A percentile compares a stretch with the other conserved stretches of the same genome.
phyloP scores from a whole-genome alignment of 2,888 invertebrate species.

The Eristalis intricaria region DNA sequence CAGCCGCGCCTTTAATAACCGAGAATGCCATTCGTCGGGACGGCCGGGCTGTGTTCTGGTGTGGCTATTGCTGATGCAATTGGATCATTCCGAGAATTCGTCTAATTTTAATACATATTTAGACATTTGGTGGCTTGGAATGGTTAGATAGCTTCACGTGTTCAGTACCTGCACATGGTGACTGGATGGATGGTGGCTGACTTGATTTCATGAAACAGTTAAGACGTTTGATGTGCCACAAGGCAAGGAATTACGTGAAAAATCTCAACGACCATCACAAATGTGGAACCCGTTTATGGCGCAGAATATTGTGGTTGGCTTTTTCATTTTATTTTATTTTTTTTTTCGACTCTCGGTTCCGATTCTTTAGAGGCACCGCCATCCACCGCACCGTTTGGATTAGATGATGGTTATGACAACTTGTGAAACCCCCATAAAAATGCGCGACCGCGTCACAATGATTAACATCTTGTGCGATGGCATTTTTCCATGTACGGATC shows the following conservation, averaged over 20 bases:
- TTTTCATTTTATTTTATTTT: not conserved
- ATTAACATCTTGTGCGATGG: conserved; percentile 64
- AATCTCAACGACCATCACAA: conserved; percentile 64
- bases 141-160: conserved; percentile 33
- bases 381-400: not conserved
- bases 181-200: conserved; percentile 21
- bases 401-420: conserved; percentile 63
- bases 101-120: conserved; percentile 54
- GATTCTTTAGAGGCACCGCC: conserved; percentile 39
- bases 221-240: conserved; percentile 17
- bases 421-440: conserved; percentile 54
- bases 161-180: not conserved
- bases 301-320: not conserved
- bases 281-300: conserved; percentile 56
- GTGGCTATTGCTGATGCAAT: conserved; percentile 43
- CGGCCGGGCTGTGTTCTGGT: not conserved
- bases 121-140: conserved; percentile 42
- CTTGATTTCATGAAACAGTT: conserved; percentile 53
- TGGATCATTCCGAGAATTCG: conserved; percentile 48
- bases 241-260: conserved; percentile 65
- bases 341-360: conserved; percentile 2
- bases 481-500: conserved; percentile 66
- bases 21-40: conserved; percentile 30
- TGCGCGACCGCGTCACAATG: conserved; percentile 60
- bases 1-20: conserved; percentile 28